These are phyloP conservation scores for Caranx ignobilis DNA, from an alignment of 2,113 vertebrate genomes.

Conservation along the genomic window DNA sequence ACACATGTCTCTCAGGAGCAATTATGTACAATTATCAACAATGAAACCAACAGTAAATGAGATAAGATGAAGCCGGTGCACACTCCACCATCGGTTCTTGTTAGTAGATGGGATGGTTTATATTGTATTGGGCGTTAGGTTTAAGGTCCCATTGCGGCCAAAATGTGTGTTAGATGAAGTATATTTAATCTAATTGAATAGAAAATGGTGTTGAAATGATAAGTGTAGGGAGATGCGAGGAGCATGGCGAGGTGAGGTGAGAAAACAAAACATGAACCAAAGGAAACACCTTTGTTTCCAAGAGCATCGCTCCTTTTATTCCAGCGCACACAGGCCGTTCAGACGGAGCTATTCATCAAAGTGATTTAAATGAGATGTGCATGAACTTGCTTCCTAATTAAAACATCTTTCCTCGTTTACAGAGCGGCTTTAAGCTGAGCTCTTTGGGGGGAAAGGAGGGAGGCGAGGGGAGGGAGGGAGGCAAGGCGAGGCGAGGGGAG, in stretches of 20 bases:
- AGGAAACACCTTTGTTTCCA: conserved; percentile 31
- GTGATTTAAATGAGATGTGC: conserved; percentile 97
- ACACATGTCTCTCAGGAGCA: too few species aligned
- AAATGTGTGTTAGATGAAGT: not conserved
- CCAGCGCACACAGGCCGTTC: conserved; percentile 19
- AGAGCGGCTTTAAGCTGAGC: conserved; percentile 94
- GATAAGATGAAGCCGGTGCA: not conserved
- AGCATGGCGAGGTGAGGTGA: not conserved
- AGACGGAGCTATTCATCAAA: conserved; percentile 82
- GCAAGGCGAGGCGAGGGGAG: conserved; percentile 62
- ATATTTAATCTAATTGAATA: not conserved
- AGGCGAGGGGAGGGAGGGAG: conserved; percentile 73
- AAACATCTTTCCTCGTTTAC: conserved; percentile 98
- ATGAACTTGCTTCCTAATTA: conserved; percentile 99
- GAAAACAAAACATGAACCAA: conserved; percentile 27
- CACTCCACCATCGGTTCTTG: not conserved
- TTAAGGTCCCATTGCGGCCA: not conserved
- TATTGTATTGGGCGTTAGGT: not conserved
- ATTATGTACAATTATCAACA: not conserved
- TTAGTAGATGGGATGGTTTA: not conserved
- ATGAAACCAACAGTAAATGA: not conserved
- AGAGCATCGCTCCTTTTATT: conserved; percentile 27
- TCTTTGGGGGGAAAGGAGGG: conserved; percentile 83
- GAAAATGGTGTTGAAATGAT: not conserved
- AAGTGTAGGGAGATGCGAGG: not conserved